Evolutionary conservation across 2,888 invertebrate genomes (phyloP).

Genomic region (Lucinisca nassula): DNA sequence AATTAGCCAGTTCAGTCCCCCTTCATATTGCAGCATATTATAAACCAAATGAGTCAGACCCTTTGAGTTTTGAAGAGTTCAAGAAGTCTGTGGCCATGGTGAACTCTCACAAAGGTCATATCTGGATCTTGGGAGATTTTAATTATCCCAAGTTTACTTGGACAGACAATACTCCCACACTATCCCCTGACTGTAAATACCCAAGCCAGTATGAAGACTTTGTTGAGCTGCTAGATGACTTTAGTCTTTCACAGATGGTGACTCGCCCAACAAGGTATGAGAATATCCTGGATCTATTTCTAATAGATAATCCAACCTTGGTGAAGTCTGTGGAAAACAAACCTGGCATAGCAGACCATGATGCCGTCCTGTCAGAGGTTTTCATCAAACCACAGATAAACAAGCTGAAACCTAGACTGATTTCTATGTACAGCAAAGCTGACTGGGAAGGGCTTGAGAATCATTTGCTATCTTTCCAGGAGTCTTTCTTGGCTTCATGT

Average conservation of each 20-base stretch:
- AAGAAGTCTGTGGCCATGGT: too few species aligned
- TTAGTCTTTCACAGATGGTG: background rate
- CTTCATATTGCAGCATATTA: too few species aligned
- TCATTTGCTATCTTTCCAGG: too few species aligned
- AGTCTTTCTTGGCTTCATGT: too few species aligned
- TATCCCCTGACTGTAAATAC: background rate
- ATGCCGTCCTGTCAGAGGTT: background rate
- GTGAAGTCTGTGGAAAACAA: background rate
- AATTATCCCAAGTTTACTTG: too few species aligned
- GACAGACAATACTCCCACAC: background rate
- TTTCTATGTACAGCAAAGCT: constrained; percentile 5
- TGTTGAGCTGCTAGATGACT: background rate
- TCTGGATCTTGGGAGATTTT: too few species aligned
- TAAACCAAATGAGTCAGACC: too few species aligned
- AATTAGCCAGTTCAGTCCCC: too few species aligned
- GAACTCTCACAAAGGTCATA: too few species aligned
- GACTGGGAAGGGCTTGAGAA: constrained; percentile 18
- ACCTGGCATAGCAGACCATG: background rate
- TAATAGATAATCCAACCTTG: background rate
- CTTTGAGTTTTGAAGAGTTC: too few species aligned
- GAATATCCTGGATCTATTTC: too few species aligned
- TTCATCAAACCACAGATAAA: background rate
- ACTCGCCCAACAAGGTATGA: background rate
- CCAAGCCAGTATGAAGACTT: background rate
- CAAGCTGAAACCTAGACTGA: background rate